phyloP scores from a whole-genome alignment of 2,888 invertebrate genomes.

The Hydrotaea cyrtoneurina region DNA sequence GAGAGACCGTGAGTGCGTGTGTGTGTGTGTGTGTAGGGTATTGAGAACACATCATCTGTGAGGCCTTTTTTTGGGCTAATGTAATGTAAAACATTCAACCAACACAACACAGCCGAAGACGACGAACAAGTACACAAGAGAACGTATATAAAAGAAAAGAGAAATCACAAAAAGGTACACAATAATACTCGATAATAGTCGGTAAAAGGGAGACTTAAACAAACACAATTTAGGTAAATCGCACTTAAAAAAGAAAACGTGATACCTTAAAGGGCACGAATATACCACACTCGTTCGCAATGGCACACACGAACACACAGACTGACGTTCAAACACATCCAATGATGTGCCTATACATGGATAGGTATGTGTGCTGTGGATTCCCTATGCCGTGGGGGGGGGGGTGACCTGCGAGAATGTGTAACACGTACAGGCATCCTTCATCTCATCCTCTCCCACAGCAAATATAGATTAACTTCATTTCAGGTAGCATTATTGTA shows the following conservation, averaged over 20 bases:
- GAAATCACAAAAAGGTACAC: neutral
- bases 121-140: neutral
- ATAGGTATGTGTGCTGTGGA: too few relatives aligned
- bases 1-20: neutral
- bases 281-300: neutral
- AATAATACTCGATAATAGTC: conserved; percentile 5
- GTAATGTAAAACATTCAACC: too few relatives aligned
- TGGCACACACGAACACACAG: neutral
- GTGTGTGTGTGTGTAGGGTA: too few relatives aligned
- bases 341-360: too few relatives aligned
- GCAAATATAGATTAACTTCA: neutral
- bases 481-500: neutral
- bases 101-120: neutral
- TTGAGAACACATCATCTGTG: too few relatives aligned
- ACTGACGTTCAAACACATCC: neutral
- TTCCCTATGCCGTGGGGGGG: too few relatives aligned
- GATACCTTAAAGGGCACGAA: conserved; percentile 10
- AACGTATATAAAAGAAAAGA: neutral
- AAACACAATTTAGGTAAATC: conserved; percentile 22
- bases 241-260: conserved; percentile 7
- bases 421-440: neutral
- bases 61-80: too few relatives aligned
- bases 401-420: neutral
- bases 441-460: neutral
- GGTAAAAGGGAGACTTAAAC: conserved; percentile 2